These are phyloP conservation scores for Excalfactoria chinensis DNA, from an alignment of 2,113 vertebrate genomes.

Conservation along the genomic window DNA sequence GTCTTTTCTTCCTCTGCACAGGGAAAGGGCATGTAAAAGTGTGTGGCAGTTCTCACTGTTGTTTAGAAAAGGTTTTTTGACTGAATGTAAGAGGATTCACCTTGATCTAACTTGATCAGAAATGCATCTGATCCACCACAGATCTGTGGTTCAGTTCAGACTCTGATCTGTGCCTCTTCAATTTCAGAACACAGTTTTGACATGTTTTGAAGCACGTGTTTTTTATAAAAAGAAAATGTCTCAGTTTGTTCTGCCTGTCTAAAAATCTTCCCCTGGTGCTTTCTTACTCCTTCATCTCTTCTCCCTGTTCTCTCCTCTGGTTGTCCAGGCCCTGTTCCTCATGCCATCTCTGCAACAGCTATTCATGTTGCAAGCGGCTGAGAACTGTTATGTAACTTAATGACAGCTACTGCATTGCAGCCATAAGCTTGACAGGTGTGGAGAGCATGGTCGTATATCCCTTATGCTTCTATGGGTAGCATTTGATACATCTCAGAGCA, in stretches of 20 bases:
- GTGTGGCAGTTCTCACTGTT: neutral
- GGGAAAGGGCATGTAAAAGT: neutral
- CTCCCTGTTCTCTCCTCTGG: neutral
- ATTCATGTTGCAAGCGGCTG: neutral
- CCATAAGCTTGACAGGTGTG: neutral
- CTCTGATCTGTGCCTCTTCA: neutral
- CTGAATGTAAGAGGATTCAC: fast-evolving
- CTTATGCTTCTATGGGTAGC: neutral
- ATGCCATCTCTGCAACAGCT: neutral
- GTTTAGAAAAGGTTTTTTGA: neutral
- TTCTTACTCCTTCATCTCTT: neutral
- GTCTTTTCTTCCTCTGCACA: neutral
- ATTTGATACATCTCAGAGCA: neutral
- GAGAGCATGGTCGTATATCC: neutral
- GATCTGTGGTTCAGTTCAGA: neutral
- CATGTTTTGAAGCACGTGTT: neutral
- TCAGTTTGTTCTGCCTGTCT: neutral
- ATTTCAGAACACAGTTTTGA: neutral
- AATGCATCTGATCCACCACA: neutral
- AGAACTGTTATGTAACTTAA: neutral
- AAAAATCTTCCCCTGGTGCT: fast-evolving
- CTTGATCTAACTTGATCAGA: neutral
- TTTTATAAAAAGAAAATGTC: neutral
- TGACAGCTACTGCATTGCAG: neutral
- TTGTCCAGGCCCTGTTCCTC: neutral